Evolutionary conservation across 2,113 vertebrate species (phyloP), one percentile per base, ranked within the genome.

Genomic region (Poecilia latipinna): DNA sequence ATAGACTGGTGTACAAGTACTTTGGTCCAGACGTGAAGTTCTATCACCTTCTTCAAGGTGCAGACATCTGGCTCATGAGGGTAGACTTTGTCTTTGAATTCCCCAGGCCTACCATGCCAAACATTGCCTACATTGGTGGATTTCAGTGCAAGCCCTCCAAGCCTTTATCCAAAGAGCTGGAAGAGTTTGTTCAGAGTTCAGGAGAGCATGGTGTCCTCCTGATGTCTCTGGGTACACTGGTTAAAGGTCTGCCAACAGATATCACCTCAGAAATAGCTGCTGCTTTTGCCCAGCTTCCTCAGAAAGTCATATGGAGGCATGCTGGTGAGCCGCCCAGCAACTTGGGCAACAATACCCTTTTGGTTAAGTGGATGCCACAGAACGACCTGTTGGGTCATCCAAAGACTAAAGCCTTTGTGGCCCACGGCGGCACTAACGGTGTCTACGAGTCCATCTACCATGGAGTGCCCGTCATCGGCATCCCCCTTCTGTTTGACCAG

Each of bases 381-480:
- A 94, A 93, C 4, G 93, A 95, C 82, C 82, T 95, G 8, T 51
- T 95, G 44, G 94, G 93, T n/a, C 93, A 95, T 57, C 88, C 93
- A 0, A 94, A 94, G 76, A 68, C 88, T 15, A 86, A 79, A 82
- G 90, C 86, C 44, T 95, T 95, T 22, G 90, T 95, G 5, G 79
- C 90, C 7, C 94, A 95, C 0, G 90, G 94, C 3, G 94, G 94
- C 0, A 78, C 91, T 0, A 95, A 95, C 7, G 90, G 94, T 2
- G 61, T 95, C 60, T 95, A 93, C 33, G 94, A 95, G 79, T 77
- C 92, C 63, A 93, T 94, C 8, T 95, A 93, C 82, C 94, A 95
- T 4, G 91, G 92, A 0, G 92, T 94, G 12, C 94, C 92, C 0
- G 64, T 94, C 0, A 2, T 94, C 0, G 92, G 92, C 10, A 29